Evolutionary conservation across 2,113 vertebrate genomes (phyloP).

Genomic region (Isurus oxyrinchus): DNA sequence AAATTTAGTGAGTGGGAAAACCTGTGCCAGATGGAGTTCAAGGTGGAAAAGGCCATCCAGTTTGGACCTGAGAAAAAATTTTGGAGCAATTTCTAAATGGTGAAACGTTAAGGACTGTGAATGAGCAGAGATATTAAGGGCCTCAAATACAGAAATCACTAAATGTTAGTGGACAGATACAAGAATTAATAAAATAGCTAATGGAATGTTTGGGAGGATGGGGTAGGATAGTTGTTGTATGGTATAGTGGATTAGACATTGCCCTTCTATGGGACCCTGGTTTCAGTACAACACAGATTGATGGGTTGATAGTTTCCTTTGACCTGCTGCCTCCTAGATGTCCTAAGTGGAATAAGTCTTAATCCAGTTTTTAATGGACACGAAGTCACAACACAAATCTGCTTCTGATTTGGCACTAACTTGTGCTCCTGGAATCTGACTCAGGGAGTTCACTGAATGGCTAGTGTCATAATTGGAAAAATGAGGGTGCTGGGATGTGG

Average conservation of each 20-base stretch:
- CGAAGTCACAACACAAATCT: background rate
- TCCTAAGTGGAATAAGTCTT: background rate
- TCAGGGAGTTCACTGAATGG: background rate
- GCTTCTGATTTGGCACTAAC: background rate
- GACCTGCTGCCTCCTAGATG: background rate
- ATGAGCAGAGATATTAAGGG: too few species aligned
- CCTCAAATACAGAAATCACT: too few species aligned
- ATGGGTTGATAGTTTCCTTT: background rate
- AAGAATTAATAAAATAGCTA: too few species aligned
- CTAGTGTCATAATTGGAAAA: background rate
- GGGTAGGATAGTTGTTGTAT: background rate
- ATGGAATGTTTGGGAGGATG: background rate
- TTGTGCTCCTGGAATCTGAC: background rate
- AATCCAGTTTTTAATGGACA: background rate
- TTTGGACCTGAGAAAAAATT: too few species aligned
- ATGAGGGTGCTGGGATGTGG: too few species aligned
- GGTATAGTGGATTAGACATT: background rate
- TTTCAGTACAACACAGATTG: background rate
- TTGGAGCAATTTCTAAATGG: too few species aligned
- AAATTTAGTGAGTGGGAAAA: too few species aligned
- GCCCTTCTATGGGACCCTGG: background rate
- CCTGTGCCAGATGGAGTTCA: too few species aligned
- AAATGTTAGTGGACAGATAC: too few species aligned
- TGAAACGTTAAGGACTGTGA: too few species aligned
- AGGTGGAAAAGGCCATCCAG: too few species aligned